Base-by-base conservation (phyloP, 2,888 invertebrate species). In the Bombylius discolor region DNA sequence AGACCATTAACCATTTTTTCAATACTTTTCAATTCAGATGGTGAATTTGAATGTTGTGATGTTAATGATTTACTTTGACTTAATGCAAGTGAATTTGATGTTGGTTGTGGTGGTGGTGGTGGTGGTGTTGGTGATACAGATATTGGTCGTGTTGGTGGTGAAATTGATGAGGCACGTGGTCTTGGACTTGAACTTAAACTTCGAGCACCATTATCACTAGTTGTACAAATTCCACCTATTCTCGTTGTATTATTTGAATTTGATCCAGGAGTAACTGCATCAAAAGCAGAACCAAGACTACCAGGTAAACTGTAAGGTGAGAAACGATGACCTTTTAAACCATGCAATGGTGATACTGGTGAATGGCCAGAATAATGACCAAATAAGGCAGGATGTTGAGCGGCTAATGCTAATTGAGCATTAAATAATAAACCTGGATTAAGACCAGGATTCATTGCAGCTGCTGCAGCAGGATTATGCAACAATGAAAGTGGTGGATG, bases 1-100 rank as follows among this genome's bases (percentile, higher is more conserved):
- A 95, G 78, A 14, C 94, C 95, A 76, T 94, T 95, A 64, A 96
- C 93, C 95, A 95, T 95, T 73, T 94, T 91, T 77, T 96, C 95
- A 77, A 96, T 96, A 74, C 87, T 93, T 76, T 94, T 94, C 64
- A 96, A 81, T 76, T 95, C 94, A 61, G 81, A 83, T 63, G 70
- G 76, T 60, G 75, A 74, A 53, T 51, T 51, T 45, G 45, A 14
- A 47, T 54, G 44, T 66, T 75, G 65, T 60, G 68, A 72, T 55
- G 73, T 72, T 64, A 76, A 75, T 42, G 68, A 61, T 52, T 68
- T 67, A 4, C 68, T 68, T 60, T 70, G 69, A 11, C 70, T 63
- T 64, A 68, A 67, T 62, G 69, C 72, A 58, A 67, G 79, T 60
- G 77, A 76, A 59, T 77, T 74, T 49, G 76, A 73, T 14, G 82